Evolutionary conservation across 2,797 vertebrate genomes (phyloP), one percentile per base, ranked within the genome.

Genomic region (Apogon hyalosoma): DNA sequence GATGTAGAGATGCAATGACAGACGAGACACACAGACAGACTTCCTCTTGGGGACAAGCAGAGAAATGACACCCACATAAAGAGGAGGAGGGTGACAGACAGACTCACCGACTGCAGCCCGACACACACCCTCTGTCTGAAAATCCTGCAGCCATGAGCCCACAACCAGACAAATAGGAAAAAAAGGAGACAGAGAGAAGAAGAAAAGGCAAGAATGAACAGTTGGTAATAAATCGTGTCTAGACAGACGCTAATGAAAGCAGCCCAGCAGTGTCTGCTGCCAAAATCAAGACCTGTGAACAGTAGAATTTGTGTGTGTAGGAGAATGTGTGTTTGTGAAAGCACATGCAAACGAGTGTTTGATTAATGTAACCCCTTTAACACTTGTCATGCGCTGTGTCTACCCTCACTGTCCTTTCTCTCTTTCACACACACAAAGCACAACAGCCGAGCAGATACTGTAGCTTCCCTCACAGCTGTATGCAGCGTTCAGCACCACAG

Each of bases 231-330:
- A 89, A 85, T 86, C 18, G 62, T 58, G 84, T 91, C 82, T 88
- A 89, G 86, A 92, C 88, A 82, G 80, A 82, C 41, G 72, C 85
- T 87, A 87, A 90, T 89, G 79, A 89, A 89, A 87, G 77, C 80
- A 69, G 77, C 57, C 40, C 57, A 38, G 56, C 70, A 69, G 43
- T 49, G 56, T 36, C 49, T 61, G 75, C 72, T 68, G 73, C 79
- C 70, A 76, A 76, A 86, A 72, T 71, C 73, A 72, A 81, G 77
- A 84, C 69, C 80, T 79, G 70, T 71, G 77, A 86, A 73, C 74
- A 73, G 47, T 47, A 49, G 49, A 69, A 56, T 75, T 38, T 62
- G 53, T 63, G 54, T 62, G 43, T 47, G 9, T 65, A 47, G 11
- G 16, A 33, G 11, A 21, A 33, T n/a, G 16, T 14, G 53, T 48